Evolutionary conservation across 2,113 vertebrate genomes (phyloP).

Genomic region (Hyperopisus bebe): DNA sequence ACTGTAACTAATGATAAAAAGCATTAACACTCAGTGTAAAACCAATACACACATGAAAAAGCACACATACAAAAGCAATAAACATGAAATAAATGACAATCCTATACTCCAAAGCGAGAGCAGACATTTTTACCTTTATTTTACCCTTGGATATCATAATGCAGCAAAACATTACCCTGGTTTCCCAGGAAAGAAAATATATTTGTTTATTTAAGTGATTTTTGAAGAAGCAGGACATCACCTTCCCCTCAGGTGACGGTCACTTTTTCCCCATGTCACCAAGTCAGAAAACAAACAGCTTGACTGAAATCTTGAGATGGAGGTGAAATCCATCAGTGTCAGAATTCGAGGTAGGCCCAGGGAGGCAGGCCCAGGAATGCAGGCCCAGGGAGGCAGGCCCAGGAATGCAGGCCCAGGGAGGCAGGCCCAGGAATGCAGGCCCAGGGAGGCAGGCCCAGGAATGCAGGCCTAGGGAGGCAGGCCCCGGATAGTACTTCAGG

Average conservation of each 20-base stretch:
- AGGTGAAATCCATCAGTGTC: neutral
- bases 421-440: no score
- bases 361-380: no score
- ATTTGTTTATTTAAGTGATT: neutral
- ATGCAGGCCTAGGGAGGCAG: no score
- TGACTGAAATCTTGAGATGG: neutral
- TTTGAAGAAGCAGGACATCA: neutral
- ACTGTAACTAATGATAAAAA: no score
- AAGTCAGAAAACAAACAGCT: neutral
- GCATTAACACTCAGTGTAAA: no score
- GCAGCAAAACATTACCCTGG: neutral
- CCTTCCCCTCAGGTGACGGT: neutral
- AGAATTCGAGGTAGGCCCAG: neutral
- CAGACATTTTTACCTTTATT: constrained; percentile 1
- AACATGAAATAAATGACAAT: no score
- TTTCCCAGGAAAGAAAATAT: neutral
- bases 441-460: no score
- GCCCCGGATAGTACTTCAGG: neutral
- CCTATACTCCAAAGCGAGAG: no score
- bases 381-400: no score
- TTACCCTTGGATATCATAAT: constrained; percentile 11
- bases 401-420: no score
- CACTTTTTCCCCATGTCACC: neutral
- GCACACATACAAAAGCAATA: no score
- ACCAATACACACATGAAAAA: no score